A percentile compares a stretch with the other conserved stretches of the same genome.
These are phyloP conservation scores for Aurelia aurita complex sp. Pacific DNA, from an alignment of 30 jellyfish, hydroid and myxozoan species.

Conservation along the genomic window DNA sequence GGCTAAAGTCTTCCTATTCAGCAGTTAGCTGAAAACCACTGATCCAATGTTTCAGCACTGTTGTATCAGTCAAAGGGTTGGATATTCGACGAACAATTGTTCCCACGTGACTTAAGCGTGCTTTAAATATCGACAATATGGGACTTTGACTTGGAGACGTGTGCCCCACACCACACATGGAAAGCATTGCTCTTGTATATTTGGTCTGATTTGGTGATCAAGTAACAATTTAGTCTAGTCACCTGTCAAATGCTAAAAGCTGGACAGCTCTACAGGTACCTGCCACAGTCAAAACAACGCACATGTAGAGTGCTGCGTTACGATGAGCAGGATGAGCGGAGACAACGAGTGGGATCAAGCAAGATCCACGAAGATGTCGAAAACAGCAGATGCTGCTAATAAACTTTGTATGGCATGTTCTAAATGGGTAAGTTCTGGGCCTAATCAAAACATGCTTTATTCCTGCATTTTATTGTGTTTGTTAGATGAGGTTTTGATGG, in stretches of 20 bases:
- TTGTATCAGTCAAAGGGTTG: slow-evolving; percentile 3
- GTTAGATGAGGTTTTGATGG: too few species aligned
- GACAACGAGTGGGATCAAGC: background rate
- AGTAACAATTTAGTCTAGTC: slow-evolving; percentile 24
- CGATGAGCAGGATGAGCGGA: background rate
- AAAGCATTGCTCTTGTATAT: too few species aligned
- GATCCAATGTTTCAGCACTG: slow-evolving; percentile 1
- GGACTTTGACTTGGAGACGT: slow-evolving; percentile 8
- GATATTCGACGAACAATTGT: slow-evolving; percentile 31
- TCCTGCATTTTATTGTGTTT: too few species aligned
- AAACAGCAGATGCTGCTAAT: background rate
- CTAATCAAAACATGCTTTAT: background rate
- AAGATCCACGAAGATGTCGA: background rate
- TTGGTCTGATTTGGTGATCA: background rate
- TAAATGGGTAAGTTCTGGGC: slow-evolving; percentile 66
- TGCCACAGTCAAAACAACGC: slow-evolving; percentile 54
- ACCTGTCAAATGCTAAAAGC: slow-evolving; percentile 57
- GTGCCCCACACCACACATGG: background rate
- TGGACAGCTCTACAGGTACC: slow-evolving; percentile 65
- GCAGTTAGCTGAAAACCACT: background rate
- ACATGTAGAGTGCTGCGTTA: slow-evolving; percentile 36
- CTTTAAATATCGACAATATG: slow-evolving; percentile 28
- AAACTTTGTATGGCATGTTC: slow-evolving; percentile 78
- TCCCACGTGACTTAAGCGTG: slow-evolving; percentile 79
- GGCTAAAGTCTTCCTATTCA: background rate